These are phyloP conservation scores for Apteryx owenii DNA, from an alignment of 2,113 vertebrate species.

Conservation along the genomic window DNA sequence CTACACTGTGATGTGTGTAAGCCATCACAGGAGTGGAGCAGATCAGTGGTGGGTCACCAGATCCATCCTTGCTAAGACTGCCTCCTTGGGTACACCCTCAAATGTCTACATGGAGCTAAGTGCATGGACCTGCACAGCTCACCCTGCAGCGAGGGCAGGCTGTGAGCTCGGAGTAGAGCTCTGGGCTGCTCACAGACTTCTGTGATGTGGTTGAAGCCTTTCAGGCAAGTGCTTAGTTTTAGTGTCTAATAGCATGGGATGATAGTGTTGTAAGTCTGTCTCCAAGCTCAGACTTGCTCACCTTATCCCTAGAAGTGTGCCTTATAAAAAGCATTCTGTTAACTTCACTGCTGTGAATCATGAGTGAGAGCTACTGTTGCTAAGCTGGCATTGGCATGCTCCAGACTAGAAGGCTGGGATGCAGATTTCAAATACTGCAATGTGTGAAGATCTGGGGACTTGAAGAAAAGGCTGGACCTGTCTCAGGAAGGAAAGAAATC, in stretches of 20 bases:
- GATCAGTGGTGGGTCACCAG: background rate
- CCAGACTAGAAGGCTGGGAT: background rate
- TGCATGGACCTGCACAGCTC: background rate
- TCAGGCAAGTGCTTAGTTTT: background rate
- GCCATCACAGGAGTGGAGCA: background rate
- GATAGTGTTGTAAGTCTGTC: background rate
- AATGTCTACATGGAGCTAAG: background rate
- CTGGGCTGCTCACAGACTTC: background rate
- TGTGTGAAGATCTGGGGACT: background rate
- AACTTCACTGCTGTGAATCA: background rate
- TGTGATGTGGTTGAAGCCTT: background rate
- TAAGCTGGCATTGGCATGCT: background rate
- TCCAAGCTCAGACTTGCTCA: background rate
- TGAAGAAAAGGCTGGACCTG: background rate
- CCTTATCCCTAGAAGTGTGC: background rate
- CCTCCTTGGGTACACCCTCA: background rate
- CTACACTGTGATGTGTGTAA: background rate
- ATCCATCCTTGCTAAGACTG: background rate
- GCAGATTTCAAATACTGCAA: background rate
- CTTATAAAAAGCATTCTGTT: background rate
- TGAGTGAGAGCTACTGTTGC: background rate
- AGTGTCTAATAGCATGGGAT: background rate
- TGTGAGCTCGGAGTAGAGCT: fast-evolving
- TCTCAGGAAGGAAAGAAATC: background rate
- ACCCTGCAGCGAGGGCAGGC: background rate